These are phyloP conservation scores for Neoascia interrupta DNA, from an alignment of 2,888 invertebrate genomes.

Conservation along the genomic window DNA sequence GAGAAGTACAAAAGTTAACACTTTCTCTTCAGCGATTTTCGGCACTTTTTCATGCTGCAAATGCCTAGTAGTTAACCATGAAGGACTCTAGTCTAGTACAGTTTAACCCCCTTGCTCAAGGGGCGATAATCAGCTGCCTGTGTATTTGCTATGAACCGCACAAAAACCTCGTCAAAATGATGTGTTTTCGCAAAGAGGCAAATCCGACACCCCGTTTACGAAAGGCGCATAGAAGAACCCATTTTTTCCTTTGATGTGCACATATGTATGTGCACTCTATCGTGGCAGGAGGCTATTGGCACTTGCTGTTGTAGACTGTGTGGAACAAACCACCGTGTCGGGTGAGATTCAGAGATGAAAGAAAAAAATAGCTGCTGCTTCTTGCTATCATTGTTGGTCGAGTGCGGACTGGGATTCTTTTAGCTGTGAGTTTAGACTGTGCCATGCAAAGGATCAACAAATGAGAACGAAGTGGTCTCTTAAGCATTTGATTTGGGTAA, in stretches of 20 bases:
- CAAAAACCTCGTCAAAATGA: conserved; percentile 24
- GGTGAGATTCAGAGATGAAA: no score
- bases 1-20: conserved; percentile 30
- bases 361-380: no score
- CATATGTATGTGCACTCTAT: conserved; percentile 15
- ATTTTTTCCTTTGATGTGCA: conserved; percentile 54
- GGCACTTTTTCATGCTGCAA: conserved; percentile 46
- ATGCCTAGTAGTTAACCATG: conserved; percentile 50
- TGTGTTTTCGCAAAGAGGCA: conserved; percentile 17
- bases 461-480: no score
- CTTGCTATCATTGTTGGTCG: no score
- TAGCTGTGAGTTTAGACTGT: no score
- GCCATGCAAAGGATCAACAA: no score
- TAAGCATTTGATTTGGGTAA: no score
- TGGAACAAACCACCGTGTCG: no score
- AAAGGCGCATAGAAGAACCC: not conserved
- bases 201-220: conserved; percentile 16
- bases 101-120: conserved; percentile 21
- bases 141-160: conserved; percentile 36
- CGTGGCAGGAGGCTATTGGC: no score
- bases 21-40: conserved; percentile 54
- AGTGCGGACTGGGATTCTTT: no score
- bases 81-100: conserved; percentile 53
- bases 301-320: no score
- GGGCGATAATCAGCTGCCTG: conserved; percentile 60